Base-by-base conservation (phyloP, 1,140 invertebrate species). In the Danaus melanippus region DNA sequence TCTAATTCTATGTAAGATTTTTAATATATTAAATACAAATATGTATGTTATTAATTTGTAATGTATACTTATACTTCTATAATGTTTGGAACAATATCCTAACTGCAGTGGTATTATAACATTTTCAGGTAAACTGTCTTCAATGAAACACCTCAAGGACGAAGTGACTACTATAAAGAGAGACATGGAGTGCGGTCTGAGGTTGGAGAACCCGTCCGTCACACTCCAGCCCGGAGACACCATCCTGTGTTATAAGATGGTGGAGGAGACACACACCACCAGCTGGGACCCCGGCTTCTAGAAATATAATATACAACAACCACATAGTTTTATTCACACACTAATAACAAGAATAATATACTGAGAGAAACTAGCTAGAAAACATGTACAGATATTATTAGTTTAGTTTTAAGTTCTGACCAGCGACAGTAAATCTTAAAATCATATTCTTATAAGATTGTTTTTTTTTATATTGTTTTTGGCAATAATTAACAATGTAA, bases 201-300 rank as follows among this genome's bases (percentile, higher is more conserved):
- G 90, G 53, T 89, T 99, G 10, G 87, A 90, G 0, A 91, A 96
- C 72, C 59, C 84, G 0, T 76, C 76, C 2, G 56, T 97, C 39
- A 63, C 84, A 8, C 92, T 96, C 45, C 67, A 93, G 80, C 87
- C 90, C 1, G 96, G 95, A 0, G 97, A 99, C 83, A 88, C 79
- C 10, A 79, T 99, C 8, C 70, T 94, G 11, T 98, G 96, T 85
- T 97, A 93, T 74, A 88, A 90, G 59, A 84, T 89, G 61, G 89
- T 90, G 40, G 88, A 92, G 67, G 88, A 91, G 59, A 67, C 84
- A 43, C 91, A 92, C 74, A 87, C 84, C 52, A 92, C 92, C 8
- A 85, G 91, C 42, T 98, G 97, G 97, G 90, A 96, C 88, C 93
- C 94, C 17, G 94, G 94, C 55, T 96, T 96, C 79, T 93, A 90